Percentiles rank a stretch among this genome's conserved stretches.
Conservation (phyloP, 2,797 vertebrate species). For the Thaleichthys pacificus region DNA sequence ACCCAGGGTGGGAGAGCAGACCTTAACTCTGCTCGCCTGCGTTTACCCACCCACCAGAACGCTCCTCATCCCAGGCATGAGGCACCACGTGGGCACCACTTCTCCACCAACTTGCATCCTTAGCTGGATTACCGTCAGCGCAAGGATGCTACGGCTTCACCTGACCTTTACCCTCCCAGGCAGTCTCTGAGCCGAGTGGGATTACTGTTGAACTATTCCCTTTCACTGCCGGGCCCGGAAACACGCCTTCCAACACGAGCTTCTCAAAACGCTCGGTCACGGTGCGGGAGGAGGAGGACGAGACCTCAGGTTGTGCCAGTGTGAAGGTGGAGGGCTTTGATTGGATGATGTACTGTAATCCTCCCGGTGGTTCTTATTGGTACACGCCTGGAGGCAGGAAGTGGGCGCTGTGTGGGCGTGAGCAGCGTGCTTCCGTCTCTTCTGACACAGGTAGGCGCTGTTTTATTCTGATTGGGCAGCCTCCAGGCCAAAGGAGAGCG, state of each 20-base stretch:
- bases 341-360: conserved; percentile 58
- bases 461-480: conserved; percentile 50
- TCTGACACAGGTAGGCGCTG: conserved; percentile 61
- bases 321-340: conserved; percentile 61
- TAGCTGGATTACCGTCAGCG: conserved; percentile 17
- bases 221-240: background rate
- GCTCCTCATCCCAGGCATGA: conserved; percentile 6
- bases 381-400: conserved; percentile 47
- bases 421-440: conserved; percentile 44
- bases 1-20: conserved; percentile 30
- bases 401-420: conserved; percentile 49
- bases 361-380: conserved; percentile 13
- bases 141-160: background rate
- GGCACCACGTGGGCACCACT: background rate
- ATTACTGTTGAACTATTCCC: conserved; percentile 17
- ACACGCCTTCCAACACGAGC: conserved; percentile 4
- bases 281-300: conserved; percentile 8
- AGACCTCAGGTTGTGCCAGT: conserved; percentile 53
- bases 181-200: conserved; percentile 49
- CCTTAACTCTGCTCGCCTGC: conserved; percentile 44
- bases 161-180: conserved; percentile 42
- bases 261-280: conserved; percentile 19
- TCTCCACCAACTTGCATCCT: background rate
- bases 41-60: conserved; percentile 52
- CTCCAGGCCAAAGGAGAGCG: conserved; percentile 50